These are phyloP conservation scores for Pterobdella sp. DNA, from an alignment of 2,888 invertebrate species.

Conservation along the genomic window DNA sequence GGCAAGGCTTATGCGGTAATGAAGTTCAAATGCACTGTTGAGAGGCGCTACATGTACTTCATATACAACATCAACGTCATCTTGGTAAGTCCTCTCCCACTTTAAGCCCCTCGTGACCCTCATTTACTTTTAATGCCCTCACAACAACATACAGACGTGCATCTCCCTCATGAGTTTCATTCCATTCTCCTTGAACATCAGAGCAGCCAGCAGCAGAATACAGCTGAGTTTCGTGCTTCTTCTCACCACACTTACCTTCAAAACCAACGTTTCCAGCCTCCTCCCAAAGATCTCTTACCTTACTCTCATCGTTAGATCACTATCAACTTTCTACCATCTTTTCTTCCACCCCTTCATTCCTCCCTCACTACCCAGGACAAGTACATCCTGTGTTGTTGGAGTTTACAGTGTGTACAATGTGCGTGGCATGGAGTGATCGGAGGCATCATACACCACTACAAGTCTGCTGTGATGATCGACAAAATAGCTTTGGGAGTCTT, in stretches of 20 bases:
- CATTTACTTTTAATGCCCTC: no score
- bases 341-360: neutral
- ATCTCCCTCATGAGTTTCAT: conserved; percentile 34
- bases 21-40: conserved; percentile 48
- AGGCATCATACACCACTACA: neutral
- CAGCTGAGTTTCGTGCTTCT: conserved; percentile 36
- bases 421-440: conserved; percentile 24
- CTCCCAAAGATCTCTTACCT: conserved; percentile 37
- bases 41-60: conserved; percentile 48
- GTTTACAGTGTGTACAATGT: conserved; percentile 15
- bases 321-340: neutral
- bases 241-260: conserved; percentile 36
- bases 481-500: neutral
- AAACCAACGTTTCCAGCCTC: conserved; percentile 34
- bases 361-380: conserved; percentile 18
- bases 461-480: neutral
- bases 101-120: no score
- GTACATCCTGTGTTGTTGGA: conserved; percentile 23
- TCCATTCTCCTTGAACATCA: conserved; percentile 34
- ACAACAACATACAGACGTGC: conserved; percentile 29
- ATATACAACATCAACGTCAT: conserved; percentile 50
- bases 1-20: conserved; percentile 33
- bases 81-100: conserved; percentile 44
- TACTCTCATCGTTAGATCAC: conserved; percentile 34
- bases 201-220: conserved; percentile 34